phyloP scores from a whole-genome alignment of 2,888 invertebrate genomes.

The Caenorhabditis sinica region DNA sequence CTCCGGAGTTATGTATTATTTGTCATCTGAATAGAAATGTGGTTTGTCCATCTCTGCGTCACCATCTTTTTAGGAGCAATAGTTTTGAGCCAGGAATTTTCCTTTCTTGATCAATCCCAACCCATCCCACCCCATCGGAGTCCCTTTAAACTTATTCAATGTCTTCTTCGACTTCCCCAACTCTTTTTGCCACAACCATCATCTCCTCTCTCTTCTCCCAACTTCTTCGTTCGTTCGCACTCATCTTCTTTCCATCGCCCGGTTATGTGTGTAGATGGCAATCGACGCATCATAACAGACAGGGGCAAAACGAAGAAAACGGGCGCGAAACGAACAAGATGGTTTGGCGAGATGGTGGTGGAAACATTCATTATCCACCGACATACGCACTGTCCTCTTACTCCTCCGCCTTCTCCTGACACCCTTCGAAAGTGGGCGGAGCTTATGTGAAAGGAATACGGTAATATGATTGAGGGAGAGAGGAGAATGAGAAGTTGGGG shows the following conservation, averaged over 20 bases:
- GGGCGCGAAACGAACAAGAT: slow-evolving; percentile 49
- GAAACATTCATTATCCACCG: slow-evolving; percentile 60
- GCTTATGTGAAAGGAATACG: slow-evolving; percentile 13
- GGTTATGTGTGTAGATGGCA: slow-evolving; percentile 58
- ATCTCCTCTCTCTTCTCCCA: not conserved
- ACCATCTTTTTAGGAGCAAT: no score
- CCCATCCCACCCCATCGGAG: no score
- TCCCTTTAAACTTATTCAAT: not conserved
- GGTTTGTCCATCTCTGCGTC: no score
- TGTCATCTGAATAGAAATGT: no score
- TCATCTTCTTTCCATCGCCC: slow-evolving; percentile 8
- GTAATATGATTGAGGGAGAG: slow-evolving; percentile 19
- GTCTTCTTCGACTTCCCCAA: not conserved
- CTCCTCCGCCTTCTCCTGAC: slow-evolving; percentile 31
- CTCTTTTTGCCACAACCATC: slow-evolving; percentile 36
- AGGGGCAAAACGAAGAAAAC: slow-evolving; percentile 22
- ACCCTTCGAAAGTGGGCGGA: slow-evolving; percentile 44
- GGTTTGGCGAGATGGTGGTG: slow-evolving; percentile 63
- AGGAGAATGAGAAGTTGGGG: not conserved
- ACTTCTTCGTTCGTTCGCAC: not conserved
- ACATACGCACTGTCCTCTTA: slow-evolving; percentile 17
- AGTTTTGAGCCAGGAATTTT: no score
- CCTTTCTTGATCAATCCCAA: no score
- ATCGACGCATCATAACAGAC: slow-evolving; percentile 57
- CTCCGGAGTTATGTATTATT: no score